Percentiles rank a stretch among this genome's conserved stretches.
Evolutionary conservation across 2,113 vertebrate genomes (phyloP).

Genomic region (Ariopsis seemanni): DNA sequence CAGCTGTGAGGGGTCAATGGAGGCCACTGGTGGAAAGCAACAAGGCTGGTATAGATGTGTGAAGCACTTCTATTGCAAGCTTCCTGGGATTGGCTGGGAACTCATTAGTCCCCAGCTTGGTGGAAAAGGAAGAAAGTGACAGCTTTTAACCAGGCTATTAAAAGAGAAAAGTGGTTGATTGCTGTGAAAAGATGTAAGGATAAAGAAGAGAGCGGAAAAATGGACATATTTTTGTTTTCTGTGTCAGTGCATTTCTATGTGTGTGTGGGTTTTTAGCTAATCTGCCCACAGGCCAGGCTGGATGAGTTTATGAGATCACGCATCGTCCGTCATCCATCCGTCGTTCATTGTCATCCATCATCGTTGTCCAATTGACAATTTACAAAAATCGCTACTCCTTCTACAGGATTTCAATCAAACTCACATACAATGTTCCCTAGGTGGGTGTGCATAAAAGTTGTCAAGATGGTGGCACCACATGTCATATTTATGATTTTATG

Average conservation of each 20-base stretch:
- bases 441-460: too few relatives aligned
- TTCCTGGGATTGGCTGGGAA: slow-evolving; percentile 72
- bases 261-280: not conserved
- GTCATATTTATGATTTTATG: too few relatives aligned
- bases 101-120: slow-evolving; percentile 75
- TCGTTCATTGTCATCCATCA: too few relatives aligned
- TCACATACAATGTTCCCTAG: too few relatives aligned
- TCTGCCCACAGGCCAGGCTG: too few relatives aligned
- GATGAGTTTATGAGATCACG: too few relatives aligned
- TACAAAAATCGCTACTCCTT: too few relatives aligned
- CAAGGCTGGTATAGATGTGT: slow-evolving; percentile 61
- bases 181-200: slow-evolving; percentile 63
- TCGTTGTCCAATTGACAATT: too few relatives aligned
- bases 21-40: slow-evolving; percentile 68
- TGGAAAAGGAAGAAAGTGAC: slow-evolving; percentile 74
- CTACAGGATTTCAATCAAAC: too few relatives aligned
- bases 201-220: slow-evolving; percentile 52
- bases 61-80: slow-evolving; percentile 71
- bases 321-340: too few relatives aligned
- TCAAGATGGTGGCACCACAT: too few relatives aligned
- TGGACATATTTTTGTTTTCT: slow-evolving; percentile 12
- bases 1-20: slow-evolving; percentile 67
- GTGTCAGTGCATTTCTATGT: slow-evolving; percentile 64
- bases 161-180: slow-evolving; percentile 67
- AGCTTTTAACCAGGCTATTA: slow-evolving; percentile 71